These are phyloP conservation scores for Oasisia sp. DNA, from an alignment of 2,888 invertebrate species.

Conservation along the genomic window DNA sequence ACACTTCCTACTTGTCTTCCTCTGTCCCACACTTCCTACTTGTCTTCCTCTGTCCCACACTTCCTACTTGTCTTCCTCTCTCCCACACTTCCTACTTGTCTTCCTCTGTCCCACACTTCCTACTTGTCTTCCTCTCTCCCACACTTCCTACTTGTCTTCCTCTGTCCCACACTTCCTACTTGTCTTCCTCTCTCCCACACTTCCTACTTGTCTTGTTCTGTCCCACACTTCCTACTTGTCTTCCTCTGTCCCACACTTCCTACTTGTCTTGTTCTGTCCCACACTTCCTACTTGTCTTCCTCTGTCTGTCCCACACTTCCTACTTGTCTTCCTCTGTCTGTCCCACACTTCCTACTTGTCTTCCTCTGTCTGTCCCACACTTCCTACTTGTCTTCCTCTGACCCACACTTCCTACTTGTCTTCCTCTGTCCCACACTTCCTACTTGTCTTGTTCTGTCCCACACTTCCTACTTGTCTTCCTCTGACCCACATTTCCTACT, in stretches of 20 bases:
- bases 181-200: no score
- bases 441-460: no score
- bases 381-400: not conserved
- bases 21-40: not conserved
- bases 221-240: not conserved
- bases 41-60: no score
- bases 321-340: no score
- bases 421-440: not conserved
- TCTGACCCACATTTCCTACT: not conserved
- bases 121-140: no score
- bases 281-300: not conserved
- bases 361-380: no score
- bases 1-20: not conserved
- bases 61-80: not conserved
- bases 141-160: not conserved
- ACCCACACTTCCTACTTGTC: not conserved
- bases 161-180: not conserved
- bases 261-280: no score
- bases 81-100: not conserved
- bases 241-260: not conserved
- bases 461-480: not conserved
- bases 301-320: not conserved
- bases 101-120: not conserved
- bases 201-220: not conserved
- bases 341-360: not conserved